These are phyloP conservation scores for Pristionchus fissidentatus DNA, from an alignment of 2,888 invertebrate species.

Conservation along the genomic window DNA sequence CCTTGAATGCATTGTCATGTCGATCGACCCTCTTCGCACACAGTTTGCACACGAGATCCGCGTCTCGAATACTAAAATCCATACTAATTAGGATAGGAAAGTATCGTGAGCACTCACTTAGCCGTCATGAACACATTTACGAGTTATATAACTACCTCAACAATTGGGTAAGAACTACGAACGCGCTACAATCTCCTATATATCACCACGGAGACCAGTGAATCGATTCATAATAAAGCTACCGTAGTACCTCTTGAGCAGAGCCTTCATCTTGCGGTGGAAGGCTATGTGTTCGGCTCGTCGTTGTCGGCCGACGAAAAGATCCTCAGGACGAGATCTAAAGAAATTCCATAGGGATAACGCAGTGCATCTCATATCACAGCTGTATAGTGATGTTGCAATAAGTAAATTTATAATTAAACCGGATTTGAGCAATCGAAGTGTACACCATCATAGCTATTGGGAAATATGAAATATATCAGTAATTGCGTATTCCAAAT, in stretches of 20 bases:
- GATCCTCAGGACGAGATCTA: conserved; percentile 4
- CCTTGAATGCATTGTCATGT: conserved; percentile 59
- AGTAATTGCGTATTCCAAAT: too few species aligned
- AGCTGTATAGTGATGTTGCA: too few species aligned
- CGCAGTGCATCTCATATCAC: too few species aligned
- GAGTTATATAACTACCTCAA: too few species aligned
- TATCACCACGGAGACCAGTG: background rate
- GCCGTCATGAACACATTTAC: too few species aligned
- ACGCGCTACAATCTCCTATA: background rate
- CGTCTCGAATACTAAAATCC: conserved; percentile 53
- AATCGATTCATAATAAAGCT: background rate
- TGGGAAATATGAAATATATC: too few species aligned
- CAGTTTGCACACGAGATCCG: conserved; percentile 54
- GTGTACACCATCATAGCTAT: too few species aligned
- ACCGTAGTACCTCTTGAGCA: conserved; percentile 48
- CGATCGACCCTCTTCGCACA: conserved; percentile 58
- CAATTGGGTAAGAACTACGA: too few species aligned
- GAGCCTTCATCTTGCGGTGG: conserved; percentile 62
- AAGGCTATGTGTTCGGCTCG: conserved; percentile 66
- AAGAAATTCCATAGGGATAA: background rate
- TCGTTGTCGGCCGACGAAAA: conserved; percentile 49
- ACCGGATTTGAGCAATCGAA: too few species aligned
- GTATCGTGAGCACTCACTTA: too few species aligned
- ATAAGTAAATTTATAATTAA: too few species aligned
- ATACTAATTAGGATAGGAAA: too few species aligned